Evolutionary conservation across 2,888 invertebrate species (phyloP), one percentile per base, ranked within the genome.

Genomic region (Aspidiotus destructor): DNA sequence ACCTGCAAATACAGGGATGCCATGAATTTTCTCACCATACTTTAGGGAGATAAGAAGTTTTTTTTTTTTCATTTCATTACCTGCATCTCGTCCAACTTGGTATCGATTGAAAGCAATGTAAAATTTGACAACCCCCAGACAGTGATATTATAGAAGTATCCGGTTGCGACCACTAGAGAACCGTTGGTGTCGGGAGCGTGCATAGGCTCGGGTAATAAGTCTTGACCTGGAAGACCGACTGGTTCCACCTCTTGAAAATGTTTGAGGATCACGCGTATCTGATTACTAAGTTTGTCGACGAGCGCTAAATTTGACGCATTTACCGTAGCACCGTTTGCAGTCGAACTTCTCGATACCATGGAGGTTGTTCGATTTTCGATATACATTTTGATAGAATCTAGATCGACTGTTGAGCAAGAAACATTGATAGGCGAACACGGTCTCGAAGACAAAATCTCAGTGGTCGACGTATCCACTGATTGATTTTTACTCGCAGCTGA

Each of bases 201-300:
- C 79, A 89, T 85, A 0, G 93, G 92, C 75, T 92, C 92, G 0
- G 88, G 88, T 16, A 72, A 57, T 64, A 92, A 82, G 1, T 86
- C 84, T 0, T 84, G 85, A 0, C 87, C 87, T 0, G 92, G 92
- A n/a, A 92, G 76, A 8, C 90, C 90, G 7, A 88, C 79, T 0
- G 90, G 90, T 77, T 91, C 87, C 15, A 84, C 81, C 74, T 89
- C 84, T 76, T 91, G 88, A 77, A 86, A 92, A 75, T 92, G 90
- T 69, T 87, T 85, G 53, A 92, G 75, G 9, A 90, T 79, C 8
- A 81, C 80, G 60, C 85, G 79, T 58, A 92, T 82, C 75, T 86
- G 85, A 70, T 87, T 85, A 69, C 88, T 87, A 60, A 91, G 78
- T 74, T 84, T 86, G 75, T 85, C 82, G 41, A 70, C 74, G 52